phyloP scores from a whole-genome alignment of 2,113 vertebrate species.

The Semnornis frantzii region DNA sequence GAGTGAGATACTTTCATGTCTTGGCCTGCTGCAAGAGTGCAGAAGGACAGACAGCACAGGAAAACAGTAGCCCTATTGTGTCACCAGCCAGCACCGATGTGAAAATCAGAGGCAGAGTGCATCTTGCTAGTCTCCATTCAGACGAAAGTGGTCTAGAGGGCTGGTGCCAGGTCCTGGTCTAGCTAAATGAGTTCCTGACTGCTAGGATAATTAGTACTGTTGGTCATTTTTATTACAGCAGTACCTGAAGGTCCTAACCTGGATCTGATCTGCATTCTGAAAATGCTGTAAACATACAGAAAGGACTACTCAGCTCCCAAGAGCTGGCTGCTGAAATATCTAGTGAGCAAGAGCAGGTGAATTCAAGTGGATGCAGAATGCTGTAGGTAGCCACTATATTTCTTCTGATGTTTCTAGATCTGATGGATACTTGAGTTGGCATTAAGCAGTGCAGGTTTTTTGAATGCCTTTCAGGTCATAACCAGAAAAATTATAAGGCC shows the following conservation, averaged over 20 bases:
- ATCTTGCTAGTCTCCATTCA: background rate
- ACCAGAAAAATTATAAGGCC: background rate
- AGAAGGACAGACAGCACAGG: background rate
- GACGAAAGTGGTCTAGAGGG: background rate
- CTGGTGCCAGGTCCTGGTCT: accelerated
- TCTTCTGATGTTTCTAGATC: background rate
- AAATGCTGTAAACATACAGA: background rate
- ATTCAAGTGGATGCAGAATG: background rate
- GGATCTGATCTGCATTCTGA: background rate
- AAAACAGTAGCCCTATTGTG: background rate
- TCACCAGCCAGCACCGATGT: background rate
- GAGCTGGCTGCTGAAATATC: background rate
- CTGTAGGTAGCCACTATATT: background rate
- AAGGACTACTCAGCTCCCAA: background rate
- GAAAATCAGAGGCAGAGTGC: background rate
- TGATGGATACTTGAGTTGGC: background rate
- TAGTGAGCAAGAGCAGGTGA: background rate
- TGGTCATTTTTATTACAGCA: background rate
- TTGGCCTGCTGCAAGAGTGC: background rate
- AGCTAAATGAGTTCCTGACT: background rate
- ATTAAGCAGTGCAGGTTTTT: background rate
- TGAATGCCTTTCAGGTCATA: background rate
- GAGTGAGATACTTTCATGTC: background rate
- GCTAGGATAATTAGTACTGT: background rate
- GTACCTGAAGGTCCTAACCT: background rate